phyloP scores from a whole-genome alignment of 2,113 vertebrate genomes.

The Puntigrus tetrazona region DNA sequence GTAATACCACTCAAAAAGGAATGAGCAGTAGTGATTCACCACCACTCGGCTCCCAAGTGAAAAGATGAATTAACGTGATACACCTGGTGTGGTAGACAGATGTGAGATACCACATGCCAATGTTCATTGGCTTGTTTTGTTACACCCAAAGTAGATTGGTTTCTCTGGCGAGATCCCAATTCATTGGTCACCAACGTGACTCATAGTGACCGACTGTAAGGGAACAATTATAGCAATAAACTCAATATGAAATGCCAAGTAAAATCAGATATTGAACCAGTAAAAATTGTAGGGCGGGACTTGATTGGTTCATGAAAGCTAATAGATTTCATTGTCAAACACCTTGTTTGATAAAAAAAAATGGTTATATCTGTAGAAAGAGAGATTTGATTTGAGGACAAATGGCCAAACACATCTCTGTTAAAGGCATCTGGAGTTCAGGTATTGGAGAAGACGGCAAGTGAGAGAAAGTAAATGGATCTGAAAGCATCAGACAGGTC shows the following conservation, averaged over 20 bases:
- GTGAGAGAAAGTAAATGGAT: constrained; percentile 54
- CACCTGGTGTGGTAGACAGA: no score
- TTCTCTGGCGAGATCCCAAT: no score
- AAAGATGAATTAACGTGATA: no score
- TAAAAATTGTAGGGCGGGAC: neutral
- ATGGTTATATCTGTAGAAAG: neutral
- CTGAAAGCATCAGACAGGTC: constrained; percentile 16
- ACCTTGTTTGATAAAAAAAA: neutral
- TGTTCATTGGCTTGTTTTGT: no score
- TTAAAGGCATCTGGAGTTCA: neutral
- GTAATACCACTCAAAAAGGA: no score
- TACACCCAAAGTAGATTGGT: no score
- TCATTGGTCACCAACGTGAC: no score
- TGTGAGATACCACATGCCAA: no score
- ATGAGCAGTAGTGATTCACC: no score
- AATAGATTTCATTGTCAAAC: neutral
- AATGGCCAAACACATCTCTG: neutral
- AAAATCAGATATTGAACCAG: neutral
- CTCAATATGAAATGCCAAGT: neutral
- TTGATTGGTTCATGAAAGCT: neutral
- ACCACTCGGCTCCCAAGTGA: no score
- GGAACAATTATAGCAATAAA: neutral
- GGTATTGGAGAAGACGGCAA: neutral
- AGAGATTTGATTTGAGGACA: neutral
- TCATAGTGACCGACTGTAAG: no score